phyloP scores from a whole-genome alignment of 2,113 vertebrate species.

The Notarius lentiginosus region DNA sequence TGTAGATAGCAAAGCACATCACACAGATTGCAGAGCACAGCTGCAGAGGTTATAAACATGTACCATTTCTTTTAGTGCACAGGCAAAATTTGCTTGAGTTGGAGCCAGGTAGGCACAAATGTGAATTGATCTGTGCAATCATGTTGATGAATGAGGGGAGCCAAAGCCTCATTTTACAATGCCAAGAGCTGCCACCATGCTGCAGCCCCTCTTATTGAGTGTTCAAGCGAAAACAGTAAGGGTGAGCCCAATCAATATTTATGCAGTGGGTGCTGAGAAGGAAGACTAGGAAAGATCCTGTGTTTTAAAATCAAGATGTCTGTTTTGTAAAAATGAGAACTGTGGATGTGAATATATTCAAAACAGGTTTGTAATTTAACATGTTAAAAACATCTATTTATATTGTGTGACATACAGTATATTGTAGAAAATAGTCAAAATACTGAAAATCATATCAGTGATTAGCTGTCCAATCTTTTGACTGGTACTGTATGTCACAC shows the following conservation, averaged over 20 bases:
- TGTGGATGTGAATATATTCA: neutral
- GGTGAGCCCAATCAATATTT: slow-evolving; percentile 38
- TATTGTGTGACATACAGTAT: too few relatives aligned
- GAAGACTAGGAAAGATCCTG: neutral
- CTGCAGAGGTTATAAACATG: slow-evolving; percentile 43
- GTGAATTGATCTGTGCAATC: slow-evolving; percentile 70
- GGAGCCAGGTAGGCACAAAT: slow-evolving; percentile 62
- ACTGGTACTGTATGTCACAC: too few relatives aligned
- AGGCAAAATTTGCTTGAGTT: slow-evolving; percentile 45
- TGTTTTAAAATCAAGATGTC: neutral
- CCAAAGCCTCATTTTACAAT: slow-evolving; percentile 57
- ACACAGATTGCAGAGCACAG: slow-evolving; percentile 30
- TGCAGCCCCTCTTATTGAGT: slow-evolving; percentile 24
- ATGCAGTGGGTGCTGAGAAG: slow-evolving; percentile 19
- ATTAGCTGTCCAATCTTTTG: too few relatives aligned
- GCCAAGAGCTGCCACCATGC: slow-evolving; percentile 43
- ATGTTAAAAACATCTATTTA: too few relatives aligned
- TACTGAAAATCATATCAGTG: too few relatives aligned
- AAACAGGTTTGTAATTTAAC: neutral
- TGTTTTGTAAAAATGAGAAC: neutral
- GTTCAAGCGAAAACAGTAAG: slow-evolving; percentile 48
- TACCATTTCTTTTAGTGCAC: slow-evolving; percentile 47
- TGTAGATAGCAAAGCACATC: slow-evolving; percentile 36
- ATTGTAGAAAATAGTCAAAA: too few relatives aligned
- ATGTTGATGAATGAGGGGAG: slow-evolving; percentile 66